phyloP scores from a whole-genome alignment of 2,888 invertebrate species.

The Mechanitis messenoides region DNA sequence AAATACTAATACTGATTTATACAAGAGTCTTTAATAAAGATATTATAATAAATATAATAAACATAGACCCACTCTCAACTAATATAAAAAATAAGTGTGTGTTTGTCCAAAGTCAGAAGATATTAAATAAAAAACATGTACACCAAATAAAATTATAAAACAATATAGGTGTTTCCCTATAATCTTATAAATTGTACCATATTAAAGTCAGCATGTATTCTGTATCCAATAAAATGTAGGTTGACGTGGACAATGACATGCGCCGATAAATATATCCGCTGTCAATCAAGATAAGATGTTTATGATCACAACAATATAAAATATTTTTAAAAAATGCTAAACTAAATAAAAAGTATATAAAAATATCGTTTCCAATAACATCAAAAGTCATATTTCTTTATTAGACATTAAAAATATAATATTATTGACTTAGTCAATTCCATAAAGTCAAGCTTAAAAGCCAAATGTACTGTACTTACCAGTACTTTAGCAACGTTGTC shows the following conservation, averaged over 20 bases:
- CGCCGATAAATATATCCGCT: slow-evolving; percentile 15
- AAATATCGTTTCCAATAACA: neutral
- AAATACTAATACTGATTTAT: too few relatives aligned
- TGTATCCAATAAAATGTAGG: slow-evolving; percentile 24
- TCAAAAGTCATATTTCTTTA: neutral
- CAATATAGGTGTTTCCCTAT: neutral
- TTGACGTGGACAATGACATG: slow-evolving; percentile 15
- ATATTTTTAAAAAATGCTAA: neutral
- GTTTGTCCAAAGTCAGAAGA: too few relatives aligned
- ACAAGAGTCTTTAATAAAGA: too few relatives aligned
- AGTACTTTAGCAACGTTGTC: too few relatives aligned
- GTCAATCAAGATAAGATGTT: slow-evolving; percentile 3
- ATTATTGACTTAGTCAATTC: too few relatives aligned
- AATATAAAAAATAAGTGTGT: too few relatives aligned
- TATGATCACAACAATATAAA: neutral
- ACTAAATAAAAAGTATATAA: neutral
- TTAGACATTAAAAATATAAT: too few relatives aligned
- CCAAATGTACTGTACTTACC: too few relatives aligned
- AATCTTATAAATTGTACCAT: slow-evolving; percentile 14
- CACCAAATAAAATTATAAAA: neutral
- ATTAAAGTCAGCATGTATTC: slow-evolving; percentile 17
- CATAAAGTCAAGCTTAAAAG: too few relatives aligned
- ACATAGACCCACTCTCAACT: too few relatives aligned
- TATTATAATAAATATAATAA: too few relatives aligned
- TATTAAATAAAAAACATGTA: too few relatives aligned